Evolutionary conservation across 2,113 vertebrate species (phyloP).

Genomic region (Bolborhynchus lineola): DNA sequence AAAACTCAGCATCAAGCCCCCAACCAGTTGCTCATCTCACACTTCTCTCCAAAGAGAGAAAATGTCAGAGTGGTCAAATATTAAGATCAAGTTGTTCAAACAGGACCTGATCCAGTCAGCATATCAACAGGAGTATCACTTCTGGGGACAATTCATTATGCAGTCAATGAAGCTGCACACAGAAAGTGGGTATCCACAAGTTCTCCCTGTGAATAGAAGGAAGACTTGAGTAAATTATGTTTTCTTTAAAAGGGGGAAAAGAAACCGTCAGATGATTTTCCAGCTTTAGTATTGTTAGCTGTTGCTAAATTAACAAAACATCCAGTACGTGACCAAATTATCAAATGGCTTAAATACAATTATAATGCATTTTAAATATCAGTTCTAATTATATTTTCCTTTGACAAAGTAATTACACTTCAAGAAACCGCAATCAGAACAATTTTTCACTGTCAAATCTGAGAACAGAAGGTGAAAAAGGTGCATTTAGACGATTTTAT

Average conservation of each 20-base stretch:
- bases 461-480: constrained; percentile 77
- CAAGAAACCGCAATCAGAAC: constrained; percentile 71
- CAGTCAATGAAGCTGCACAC: not conserved
- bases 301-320: constrained; percentile 74
- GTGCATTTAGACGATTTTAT: constrained; percentile 74
- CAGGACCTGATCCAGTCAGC: not conserved
- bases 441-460: constrained; percentile 74
- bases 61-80: not conserved
- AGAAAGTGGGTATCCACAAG: not conserved
- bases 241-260: constrained; percentile 48
- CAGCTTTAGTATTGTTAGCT: constrained; percentile 60
- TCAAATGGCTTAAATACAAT: constrained; percentile 73
- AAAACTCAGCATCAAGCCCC: not conserved
- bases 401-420: constrained; percentile 79
- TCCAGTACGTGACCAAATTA: constrained; percentile 71
- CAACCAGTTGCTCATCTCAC: not conserved
- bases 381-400: constrained; percentile 80
- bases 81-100: constrained; percentile 28
- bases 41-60: not conserved
- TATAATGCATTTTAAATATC: constrained; percentile 74
- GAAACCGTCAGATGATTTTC: constrained; percentile 57
- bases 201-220: constrained; percentile 20
- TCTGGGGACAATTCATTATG: not conserved
- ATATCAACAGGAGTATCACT: not conserved
- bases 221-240: constrained; percentile 33